Percentiles rank a stretch among this genome's conserved stretches.
phyloP scores from a whole-genome alignment of 2,797 vertebrate genomes.

The Cossypha heuglini region DNA sequence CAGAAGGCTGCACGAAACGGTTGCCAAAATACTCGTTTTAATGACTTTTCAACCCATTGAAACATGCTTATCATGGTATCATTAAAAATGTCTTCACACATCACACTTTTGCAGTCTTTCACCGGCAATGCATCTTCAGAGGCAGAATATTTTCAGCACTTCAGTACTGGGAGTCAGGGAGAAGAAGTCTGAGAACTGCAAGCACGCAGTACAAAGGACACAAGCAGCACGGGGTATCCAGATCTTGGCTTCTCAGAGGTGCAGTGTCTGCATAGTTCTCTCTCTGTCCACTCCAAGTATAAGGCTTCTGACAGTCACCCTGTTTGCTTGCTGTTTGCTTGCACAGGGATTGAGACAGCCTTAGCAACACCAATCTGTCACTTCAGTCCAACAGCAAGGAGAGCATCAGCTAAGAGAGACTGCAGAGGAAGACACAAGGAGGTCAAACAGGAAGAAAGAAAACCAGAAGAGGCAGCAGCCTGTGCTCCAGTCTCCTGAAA shows the following conservation, averaged over 20 bases:
- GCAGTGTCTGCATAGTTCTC: neutral
- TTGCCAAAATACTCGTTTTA: neutral
- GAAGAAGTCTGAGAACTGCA: neutral
- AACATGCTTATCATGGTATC: neutral
- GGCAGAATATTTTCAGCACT: neutral
- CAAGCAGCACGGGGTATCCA: accelerated
- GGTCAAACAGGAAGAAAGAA: neutral
- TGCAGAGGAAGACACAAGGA: neutral
- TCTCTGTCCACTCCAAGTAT: neutral
- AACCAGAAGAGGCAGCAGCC: neutral
- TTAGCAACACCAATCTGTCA: neutral
- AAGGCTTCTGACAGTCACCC: neutral
- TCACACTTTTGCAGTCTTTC: neutral
- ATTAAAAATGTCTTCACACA: neutral
- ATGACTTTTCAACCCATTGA: neutral
- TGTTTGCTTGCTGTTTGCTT: neutral
- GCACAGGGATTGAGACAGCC: neutral
- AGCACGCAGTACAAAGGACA: accelerated
- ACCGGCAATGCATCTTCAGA: neutral
- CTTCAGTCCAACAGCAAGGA: neutral
- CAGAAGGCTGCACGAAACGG: neutral
- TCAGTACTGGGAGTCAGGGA: neutral
- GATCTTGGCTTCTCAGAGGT: neutral
- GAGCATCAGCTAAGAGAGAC: neutral
- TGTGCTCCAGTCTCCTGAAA: neutral